Conservation (phyloP, 2,797 vertebrate species). For the Myoxocephalus aenaeus region DNA sequence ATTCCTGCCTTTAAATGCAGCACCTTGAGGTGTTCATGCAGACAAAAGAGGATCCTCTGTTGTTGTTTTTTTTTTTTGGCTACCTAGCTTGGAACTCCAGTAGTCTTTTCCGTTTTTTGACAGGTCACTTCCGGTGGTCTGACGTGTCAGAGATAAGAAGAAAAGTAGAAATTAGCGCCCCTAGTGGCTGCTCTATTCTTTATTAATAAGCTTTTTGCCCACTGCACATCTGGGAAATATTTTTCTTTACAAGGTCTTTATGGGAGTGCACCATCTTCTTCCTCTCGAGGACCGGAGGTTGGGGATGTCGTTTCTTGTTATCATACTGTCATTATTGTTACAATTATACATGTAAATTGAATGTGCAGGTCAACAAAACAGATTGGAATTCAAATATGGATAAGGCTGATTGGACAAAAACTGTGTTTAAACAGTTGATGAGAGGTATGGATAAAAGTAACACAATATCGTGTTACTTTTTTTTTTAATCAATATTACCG, state of each 20-base stretch:
- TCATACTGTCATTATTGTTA: not conserved
- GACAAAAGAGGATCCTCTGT: slow-evolving; percentile 39
- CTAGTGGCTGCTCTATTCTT: slow-evolving; percentile 2
- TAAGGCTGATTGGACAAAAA: not conserved
- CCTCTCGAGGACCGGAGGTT: not conserved
- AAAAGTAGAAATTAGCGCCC: slow-evolving; percentile 3
- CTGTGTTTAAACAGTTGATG: not conserved
- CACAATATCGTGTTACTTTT: not conserved
- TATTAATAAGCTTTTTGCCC: not conserved
- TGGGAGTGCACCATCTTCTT: not conserved
- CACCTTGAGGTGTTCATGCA: slow-evolving; percentile 10
- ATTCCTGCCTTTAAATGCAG: slow-evolving; percentile 12
- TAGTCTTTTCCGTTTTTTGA: slow-evolving; percentile 31
- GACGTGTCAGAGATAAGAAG: not conserved
- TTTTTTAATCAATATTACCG: not conserved
- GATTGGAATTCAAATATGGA: not conserved
- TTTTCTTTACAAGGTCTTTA: not conserved
- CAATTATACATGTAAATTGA: not conserved
- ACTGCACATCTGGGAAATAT: not conserved
- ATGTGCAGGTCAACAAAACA: not conserved
- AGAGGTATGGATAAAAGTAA: not conserved
- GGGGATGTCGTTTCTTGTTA: not conserved
- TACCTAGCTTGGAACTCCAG: slow-evolving; percentile 25
- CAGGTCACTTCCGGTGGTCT: slow-evolving; percentile 63
- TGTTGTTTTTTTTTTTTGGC: slow-evolving; percentile 25